phyloP scores from a whole-genome alignment of 1,140 invertebrate genomes.

The Halictus rubicundus region DNA sequence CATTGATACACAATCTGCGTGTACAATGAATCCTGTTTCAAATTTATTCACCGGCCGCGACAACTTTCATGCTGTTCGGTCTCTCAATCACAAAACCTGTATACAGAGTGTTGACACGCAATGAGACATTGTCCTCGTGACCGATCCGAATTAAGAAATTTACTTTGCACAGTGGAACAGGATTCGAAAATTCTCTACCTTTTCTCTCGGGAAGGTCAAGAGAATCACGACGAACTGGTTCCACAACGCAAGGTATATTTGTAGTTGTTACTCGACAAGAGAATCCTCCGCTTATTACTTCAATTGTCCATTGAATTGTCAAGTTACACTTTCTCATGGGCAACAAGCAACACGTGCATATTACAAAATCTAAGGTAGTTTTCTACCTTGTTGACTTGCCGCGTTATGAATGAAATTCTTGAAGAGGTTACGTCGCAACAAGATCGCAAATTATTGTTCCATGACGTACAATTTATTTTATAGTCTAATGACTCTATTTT shows the following conservation, averaged over 20 bases:
- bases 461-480: too few relatives aligned
- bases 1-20: too few relatives aligned
- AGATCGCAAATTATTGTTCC: too few relatives aligned
- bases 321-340: background rate
- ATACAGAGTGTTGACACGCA: background rate
- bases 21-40: background rate
- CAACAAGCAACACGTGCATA: background rate
- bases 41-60: conserved; percentile 11
- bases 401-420: too few relatives aligned
- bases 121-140: background rate
- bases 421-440: too few relatives aligned
- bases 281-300: background rate
- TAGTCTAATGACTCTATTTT: too few relatives aligned
- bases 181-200: background rate
- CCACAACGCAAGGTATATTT: background rate
- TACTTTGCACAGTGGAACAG: background rate
- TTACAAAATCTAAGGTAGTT: too few relatives aligned
- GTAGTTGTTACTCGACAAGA: background rate
- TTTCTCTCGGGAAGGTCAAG: background rate
- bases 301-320: background rate
- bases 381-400: too few relatives aligned
- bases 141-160: background rate
- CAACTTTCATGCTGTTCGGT: conserved; percentile 8
- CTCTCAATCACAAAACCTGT: background rate
- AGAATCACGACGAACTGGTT: background rate